phyloP scores from a whole-genome alignment of 2,888 invertebrate species.

The Volucella bombylans region DNA sequence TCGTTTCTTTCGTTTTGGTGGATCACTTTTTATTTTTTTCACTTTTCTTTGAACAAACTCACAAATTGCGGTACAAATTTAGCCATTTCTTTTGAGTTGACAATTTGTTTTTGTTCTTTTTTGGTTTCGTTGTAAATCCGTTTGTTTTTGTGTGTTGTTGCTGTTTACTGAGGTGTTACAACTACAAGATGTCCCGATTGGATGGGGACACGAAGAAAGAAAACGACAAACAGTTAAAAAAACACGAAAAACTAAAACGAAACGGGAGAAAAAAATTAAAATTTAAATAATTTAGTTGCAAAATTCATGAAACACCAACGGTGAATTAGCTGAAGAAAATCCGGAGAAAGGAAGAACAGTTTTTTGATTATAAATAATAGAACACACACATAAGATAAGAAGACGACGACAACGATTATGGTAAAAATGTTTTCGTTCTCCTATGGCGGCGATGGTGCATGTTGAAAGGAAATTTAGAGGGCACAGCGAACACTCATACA shows the following conservation, averaged over 20 bases:
- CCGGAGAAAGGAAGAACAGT: conserved; percentile 5
- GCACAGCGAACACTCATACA: conserved; percentile 23
- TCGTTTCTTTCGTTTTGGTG: background rate
- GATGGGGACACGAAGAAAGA: background rate
- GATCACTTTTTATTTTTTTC: conserved; percentile 6
- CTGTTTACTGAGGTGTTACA: no score
- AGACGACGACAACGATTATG: background rate
- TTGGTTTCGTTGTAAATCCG: conserved; percentile 10
- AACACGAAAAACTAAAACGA: background rate
- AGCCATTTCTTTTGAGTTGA: conserved; percentile 30
- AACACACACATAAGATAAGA: background rate
- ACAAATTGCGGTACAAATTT: conserved; percentile 13
- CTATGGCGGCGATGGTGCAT: conserved; percentile 20
- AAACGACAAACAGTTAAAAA: no score
- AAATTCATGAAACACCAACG: conserved; percentile 28
- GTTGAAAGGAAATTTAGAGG: conserved; percentile 43
- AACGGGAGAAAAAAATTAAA: background rate
- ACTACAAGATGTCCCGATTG: conserved; percentile 24
- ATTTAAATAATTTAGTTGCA: conserved; percentile 27
- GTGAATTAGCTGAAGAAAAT: conserved; percentile 16
- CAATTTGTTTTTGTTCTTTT: conserved; percentile 8
- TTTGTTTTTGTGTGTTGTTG: conserved; percentile 4
- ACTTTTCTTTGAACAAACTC: conserved; percentile 10
- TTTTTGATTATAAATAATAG: conserved; percentile 21
- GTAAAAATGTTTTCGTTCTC: conserved; percentile 14